Conservation (phyloP, 2,888 invertebrate genomes). For the Crematogaster levior region DNA sequence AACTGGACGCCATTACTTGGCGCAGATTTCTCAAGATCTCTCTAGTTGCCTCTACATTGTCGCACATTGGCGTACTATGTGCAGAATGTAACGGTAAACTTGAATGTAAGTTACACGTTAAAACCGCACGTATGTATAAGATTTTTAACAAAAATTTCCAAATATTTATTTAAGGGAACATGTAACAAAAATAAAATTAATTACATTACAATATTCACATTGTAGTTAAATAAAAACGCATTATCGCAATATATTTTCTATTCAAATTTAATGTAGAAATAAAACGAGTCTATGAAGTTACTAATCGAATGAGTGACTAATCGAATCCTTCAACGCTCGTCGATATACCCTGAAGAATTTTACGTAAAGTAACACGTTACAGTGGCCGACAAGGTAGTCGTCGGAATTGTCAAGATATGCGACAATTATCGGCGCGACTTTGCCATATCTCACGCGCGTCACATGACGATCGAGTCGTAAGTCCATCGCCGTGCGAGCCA, state of each 20-base stretch:
- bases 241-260: background rate
- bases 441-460: slow-evolving; percentile 82
- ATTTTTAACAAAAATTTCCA: background rate
- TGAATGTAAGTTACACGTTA: background rate
- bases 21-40: slow-evolving; percentile 52
- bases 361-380: slow-evolving; percentile 77
- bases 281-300: background rate
- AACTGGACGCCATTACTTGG: slow-evolving; percentile 69
- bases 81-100: background rate
- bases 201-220: no score
- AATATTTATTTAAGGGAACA: background rate
- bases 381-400: slow-evolving; percentile 50
- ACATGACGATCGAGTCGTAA: slow-evolving; percentile 61
- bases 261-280: background rate
- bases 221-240: background rate
- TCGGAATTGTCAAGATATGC: slow-evolving; percentile 75
- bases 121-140: no score
- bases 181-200: background rate
- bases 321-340: background rate
- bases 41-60: slow-evolving; percentile 23
- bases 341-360: slow-evolving; percentile 14
- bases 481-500: slow-evolving; percentile 60
- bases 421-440: slow-evolving; percentile 82
- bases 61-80: slow-evolving; percentile 18
- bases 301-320: background rate